A percentile compares a stretch with the other conserved stretches of the same genome.
These are phyloP conservation scores for Melanostoma mellinum DNA, from an alignment of 2,888 invertebrate genomes.

Conservation along the genomic window DNA sequence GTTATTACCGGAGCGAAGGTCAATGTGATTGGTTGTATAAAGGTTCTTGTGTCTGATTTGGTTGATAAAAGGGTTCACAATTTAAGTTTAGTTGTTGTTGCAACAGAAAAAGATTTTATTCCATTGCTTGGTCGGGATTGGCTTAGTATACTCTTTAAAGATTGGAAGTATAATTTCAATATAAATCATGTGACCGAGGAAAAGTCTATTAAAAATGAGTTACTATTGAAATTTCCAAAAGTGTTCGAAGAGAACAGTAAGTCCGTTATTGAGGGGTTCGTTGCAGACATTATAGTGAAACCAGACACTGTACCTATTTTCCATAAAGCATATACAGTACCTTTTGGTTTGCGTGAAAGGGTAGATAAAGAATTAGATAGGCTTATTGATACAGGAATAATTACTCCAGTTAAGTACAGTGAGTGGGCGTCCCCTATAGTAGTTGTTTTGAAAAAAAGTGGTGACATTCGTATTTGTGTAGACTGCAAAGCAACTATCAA, in stretches of 20 bases:
- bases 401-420: no score
- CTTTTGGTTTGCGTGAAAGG: no score
- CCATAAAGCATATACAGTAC: not conserved
- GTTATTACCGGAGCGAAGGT: conserved; percentile 1
- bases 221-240: not conserved
- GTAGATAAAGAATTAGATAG: no score
- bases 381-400: no score
- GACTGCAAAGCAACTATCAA: no score
- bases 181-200: not conserved
- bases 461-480: no score
- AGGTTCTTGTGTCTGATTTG: not conserved
- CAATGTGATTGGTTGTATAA: not conserved
- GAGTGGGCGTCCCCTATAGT: no score
- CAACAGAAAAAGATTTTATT: conserved; percentile 1
- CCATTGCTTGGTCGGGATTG: not conserved
- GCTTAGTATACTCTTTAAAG: not conserved
- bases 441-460: no score
- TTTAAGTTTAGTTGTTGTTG: conserved; percentile 1
- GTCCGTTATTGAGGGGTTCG: not conserved
- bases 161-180: not conserved
- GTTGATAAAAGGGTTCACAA: not conserved
- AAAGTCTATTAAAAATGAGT: not conserved
- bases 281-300: not conserved
- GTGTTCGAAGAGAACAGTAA: not conserved
- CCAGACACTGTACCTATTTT: conserved; percentile 1